A percentile compares a stretch with the other conserved stretches of the same genome.
Conservation (phyloP, 2,113 vertebrate species). For the Stegastes partitus region DNA sequence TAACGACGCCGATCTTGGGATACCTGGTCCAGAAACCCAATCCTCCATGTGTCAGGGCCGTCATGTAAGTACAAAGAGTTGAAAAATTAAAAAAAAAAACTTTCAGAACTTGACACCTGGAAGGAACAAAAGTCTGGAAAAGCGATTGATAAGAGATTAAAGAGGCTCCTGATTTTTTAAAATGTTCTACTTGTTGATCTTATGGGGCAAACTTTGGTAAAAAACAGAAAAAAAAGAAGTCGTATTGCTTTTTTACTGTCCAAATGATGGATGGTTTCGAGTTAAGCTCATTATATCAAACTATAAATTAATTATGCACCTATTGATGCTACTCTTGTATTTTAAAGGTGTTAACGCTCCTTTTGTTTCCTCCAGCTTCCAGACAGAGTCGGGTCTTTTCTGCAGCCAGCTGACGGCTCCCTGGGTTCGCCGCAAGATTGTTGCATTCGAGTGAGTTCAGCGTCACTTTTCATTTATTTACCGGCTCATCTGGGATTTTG, state of each 20-base stretch:
- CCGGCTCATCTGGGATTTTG: background rate
- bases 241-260: background rate
- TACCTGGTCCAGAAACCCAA: background rate
- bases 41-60: constrained; percentile 42
- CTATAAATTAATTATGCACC: background rate
- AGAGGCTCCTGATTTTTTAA: too few relatives aligned
- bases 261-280: background rate
- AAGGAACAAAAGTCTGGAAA: too few relatives aligned
- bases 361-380: constrained; percentile 57
- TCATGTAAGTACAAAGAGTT: constrained; percentile 61
- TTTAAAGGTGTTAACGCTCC: background rate
- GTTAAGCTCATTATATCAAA: background rate
- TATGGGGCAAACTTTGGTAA: too few relatives aligned
- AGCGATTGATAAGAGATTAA: too few relatives aligned
- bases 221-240: too few relatives aligned
- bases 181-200: background rate
- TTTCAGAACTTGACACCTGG: too few relatives aligned
- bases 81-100: too few relatives aligned
- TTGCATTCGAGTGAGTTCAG: constrained; percentile 7
- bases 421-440: constrained; percentile 33
- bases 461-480: background rate
- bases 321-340: background rate
- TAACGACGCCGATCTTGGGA: constrained; percentile 21
- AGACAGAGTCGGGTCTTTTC: constrained; percentile 37
- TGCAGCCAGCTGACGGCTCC: background rate